These are phyloP conservation scores for Zelleria hepariella DNA, from an alignment of 2,888 invertebrate genomes.

Conservation along the genomic window DNA sequence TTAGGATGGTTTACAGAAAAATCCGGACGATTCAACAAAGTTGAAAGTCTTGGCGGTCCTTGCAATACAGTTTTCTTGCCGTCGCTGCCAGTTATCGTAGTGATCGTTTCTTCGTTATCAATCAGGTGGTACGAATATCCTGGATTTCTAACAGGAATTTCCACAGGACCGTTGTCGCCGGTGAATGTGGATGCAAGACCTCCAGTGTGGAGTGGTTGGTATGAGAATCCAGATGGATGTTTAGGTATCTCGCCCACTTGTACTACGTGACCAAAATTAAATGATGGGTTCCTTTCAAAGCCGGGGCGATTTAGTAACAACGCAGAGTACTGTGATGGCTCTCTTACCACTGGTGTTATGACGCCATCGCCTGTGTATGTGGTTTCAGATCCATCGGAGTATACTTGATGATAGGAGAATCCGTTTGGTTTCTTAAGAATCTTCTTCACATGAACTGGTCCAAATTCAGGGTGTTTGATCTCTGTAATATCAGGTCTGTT, in stretches of 20 bases:
- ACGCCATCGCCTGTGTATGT: slow-evolving; percentile 17
- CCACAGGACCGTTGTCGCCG: no score
- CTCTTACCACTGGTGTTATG: not conserved
- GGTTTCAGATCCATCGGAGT: slow-evolving; percentile 19
- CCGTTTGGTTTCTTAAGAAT: slow-evolving; percentile 19
- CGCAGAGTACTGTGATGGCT: not conserved
- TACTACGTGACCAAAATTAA: not conserved
- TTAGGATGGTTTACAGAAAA: no score
- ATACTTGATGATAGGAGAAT: slow-evolving; percentile 20
- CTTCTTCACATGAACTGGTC: slow-evolving; percentile 15
- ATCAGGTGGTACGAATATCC: no score
- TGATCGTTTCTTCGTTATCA: no score
- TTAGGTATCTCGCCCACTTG: not conserved
- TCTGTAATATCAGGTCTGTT: not conserved
- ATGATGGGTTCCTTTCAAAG: no score
- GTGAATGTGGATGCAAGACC: not conserved
- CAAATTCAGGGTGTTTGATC: slow-evolving; percentile 8
- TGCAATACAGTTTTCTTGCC: no score
- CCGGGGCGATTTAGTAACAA: not conserved
- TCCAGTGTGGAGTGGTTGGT: not conserved
- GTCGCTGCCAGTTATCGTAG: no score
- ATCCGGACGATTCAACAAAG: not conserved
- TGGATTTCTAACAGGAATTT: no score
- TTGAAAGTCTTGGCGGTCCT: no score
- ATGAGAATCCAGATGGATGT: no score